A percentile compares a stretch with the other conserved stretches of the same genome.
Conservation (phyloP, 2,797 vertebrate genomes). For the Clarias fuscus region DNA sequence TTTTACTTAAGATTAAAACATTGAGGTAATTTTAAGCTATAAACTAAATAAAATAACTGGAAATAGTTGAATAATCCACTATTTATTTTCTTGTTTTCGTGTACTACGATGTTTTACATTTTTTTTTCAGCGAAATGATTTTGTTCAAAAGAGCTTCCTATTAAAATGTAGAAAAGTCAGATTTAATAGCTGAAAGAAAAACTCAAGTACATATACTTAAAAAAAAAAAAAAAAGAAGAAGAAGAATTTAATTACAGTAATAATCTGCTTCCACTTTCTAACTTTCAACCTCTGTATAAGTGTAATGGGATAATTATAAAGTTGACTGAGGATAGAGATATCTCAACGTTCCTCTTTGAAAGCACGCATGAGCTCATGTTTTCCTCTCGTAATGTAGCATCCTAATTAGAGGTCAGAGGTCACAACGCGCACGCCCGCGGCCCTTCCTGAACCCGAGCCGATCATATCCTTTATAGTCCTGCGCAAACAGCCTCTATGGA, state of each 20-base stretch:
- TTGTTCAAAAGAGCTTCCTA: neutral
- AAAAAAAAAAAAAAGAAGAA: neutral
- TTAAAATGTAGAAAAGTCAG: neutral
- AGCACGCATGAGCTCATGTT: neutral
- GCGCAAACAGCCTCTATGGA: constrained; percentile 56
- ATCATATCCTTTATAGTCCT: constrained; percentile 12
- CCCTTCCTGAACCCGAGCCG: neutral
- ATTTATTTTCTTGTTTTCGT: neutral
- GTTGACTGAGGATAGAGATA: neutral
- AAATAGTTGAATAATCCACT: neutral
- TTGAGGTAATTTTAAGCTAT: too few species aligned
- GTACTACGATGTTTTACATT: neutral
- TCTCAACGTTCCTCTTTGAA: neutral
- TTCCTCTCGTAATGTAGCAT: neutral
- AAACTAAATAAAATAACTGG: too few species aligned
- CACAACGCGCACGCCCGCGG: neutral
- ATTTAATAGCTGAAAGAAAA: neutral
- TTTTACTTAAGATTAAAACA: neutral
- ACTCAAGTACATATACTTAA: neutral
- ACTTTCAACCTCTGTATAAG: neutral
- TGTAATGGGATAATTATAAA: neutral
- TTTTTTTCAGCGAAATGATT: too few species aligned
- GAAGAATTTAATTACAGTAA: neutral
- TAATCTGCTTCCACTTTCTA: neutral
- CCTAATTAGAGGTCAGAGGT: constrained; percentile 2